Evolutionary conservation across 2,797 vertebrate genomes (phyloP).

Genomic region (Sebastes kiyomatsui): DNA sequence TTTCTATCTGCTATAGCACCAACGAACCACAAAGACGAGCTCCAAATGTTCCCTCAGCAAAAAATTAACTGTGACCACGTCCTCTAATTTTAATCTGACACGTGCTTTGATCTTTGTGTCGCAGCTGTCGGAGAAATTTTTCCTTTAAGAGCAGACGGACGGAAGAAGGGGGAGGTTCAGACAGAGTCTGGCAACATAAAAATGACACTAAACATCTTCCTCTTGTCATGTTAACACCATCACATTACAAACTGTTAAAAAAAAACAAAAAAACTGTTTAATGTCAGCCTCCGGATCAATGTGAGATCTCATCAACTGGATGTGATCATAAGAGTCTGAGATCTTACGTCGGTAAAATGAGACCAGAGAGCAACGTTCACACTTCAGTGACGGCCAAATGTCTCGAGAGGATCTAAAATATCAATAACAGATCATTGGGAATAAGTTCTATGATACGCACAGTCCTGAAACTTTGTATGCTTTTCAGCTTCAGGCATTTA

Average conservation of each 20-base stretch:
- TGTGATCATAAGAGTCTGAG: background rate
- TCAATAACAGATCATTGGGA: background rate
- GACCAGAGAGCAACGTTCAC: background rate
- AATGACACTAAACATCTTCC: slow-evolving; percentile 24
- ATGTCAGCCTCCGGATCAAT: background rate
- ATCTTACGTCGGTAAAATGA: background rate
- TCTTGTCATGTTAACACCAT: slow-evolving; percentile 13
- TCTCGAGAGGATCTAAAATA: background rate
- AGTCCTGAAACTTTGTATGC: background rate
- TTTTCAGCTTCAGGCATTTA: background rate
- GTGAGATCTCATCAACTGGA: background rate
- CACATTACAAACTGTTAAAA: background rate
- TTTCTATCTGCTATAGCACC: background rate
- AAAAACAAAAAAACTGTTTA: background rate
- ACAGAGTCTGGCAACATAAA: background rate
- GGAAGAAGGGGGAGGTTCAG: slow-evolving; percentile 4
- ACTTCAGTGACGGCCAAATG: background rate
- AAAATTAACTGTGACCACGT: background rate
- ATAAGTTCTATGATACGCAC: background rate
- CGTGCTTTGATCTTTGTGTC: slow-evolving; percentile 25
- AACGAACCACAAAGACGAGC: background rate
- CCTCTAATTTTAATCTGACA: slow-evolving; percentile 29
- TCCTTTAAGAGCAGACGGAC: slow-evolving; percentile 18
- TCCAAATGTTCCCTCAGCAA: background rate
- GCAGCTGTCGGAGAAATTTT: slow-evolving; percentile 23